Conservation (phyloP, 2,888 invertebrate genomes). For the Agrilus biguttatus region DNA sequence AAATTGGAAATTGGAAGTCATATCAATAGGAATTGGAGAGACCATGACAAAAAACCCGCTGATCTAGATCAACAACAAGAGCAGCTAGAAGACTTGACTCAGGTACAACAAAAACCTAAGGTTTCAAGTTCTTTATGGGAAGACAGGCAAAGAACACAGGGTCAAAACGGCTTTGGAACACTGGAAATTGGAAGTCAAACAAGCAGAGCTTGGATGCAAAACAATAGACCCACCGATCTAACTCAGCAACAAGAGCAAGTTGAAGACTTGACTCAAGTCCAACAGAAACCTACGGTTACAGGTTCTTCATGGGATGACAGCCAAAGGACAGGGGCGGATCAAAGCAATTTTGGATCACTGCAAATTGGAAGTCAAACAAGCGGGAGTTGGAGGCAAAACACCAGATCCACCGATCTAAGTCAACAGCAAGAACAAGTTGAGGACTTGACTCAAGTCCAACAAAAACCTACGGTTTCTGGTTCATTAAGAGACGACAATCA, state of each 20-base stretch:
- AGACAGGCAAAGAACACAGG: neutral
- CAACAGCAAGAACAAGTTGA: constrained; percentile 10
- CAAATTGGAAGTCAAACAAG: constrained; percentile 1
- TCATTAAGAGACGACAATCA: neutral
- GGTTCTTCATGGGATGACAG: neutral
- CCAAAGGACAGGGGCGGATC: neutral
- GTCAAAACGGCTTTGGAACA: constrained; percentile 8
- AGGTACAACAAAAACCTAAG: constrained; percentile 1
- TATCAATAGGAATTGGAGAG: constrained; percentile 5
- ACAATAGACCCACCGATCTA: constrained; percentile 1
- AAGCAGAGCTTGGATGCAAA: constrained; percentile 4
- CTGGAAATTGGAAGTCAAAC: constrained; percentile 7
- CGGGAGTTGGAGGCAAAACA: neutral
- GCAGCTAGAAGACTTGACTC: constrained; percentile 11
- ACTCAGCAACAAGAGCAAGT: constrained; percentile 13
- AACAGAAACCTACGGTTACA: constrained; percentile 1
- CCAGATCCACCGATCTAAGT: constrained; percentile 1
- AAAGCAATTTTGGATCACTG: neutral
- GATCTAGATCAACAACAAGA: constrained; percentile 9
- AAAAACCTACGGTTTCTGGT: constrained; percentile 1
- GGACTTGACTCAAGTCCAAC: constrained; percentile 10
- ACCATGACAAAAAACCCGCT: neutral
- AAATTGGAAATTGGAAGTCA: constrained; percentile 7
- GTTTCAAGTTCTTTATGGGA: neutral
- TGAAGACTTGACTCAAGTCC: constrained; percentile 10